Percentiles rank a stretch among this genome's conserved stretches.
Conservation (phyloP, 2,113 vertebrate species). For the Sinocyclocheilus rhinocerous region DNA sequence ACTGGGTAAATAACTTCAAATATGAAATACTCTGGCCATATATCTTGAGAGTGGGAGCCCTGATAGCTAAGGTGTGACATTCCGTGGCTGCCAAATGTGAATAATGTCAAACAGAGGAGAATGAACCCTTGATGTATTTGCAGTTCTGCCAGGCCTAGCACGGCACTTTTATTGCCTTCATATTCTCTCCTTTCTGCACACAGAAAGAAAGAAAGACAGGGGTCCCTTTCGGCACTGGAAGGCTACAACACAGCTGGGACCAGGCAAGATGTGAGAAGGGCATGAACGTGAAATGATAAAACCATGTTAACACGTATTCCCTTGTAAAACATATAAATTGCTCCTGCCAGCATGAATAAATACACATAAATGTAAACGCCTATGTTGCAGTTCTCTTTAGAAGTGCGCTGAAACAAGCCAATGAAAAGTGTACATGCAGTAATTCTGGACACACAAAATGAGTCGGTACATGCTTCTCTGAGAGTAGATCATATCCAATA, state of each 20-base stretch:
- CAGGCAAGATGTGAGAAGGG: not conserved
- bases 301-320: not conserved
- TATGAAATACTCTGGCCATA: conserved; percentile 68
- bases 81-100: conserved; percentile 64
- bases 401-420: not conserved
- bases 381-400: not conserved
- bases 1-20: conserved; percentile 72
- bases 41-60: conserved; percentile 66
- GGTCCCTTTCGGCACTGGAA: not conserved
- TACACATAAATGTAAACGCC: not conserved
- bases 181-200: conserved; percentile 46
- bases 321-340: not conserved
- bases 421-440: not conserved
- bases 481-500: conserved; percentile 33
- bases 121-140: conserved; percentile 61
- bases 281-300: not conserved
- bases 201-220: not conserved
- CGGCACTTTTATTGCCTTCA: conserved; percentile 55
- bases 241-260: conserved; percentile 45
- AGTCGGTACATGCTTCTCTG: conserved; percentile 41
- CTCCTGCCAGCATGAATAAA: not conserved
- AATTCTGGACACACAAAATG: conserved; percentile 5
- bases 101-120: conserved; percentile 62
- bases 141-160: conserved; percentile 38
- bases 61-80: conserved; percentile 72